Conservation (phyloP, 2,888 invertebrate species). For the Stenchaetothrips biformis region DNA sequence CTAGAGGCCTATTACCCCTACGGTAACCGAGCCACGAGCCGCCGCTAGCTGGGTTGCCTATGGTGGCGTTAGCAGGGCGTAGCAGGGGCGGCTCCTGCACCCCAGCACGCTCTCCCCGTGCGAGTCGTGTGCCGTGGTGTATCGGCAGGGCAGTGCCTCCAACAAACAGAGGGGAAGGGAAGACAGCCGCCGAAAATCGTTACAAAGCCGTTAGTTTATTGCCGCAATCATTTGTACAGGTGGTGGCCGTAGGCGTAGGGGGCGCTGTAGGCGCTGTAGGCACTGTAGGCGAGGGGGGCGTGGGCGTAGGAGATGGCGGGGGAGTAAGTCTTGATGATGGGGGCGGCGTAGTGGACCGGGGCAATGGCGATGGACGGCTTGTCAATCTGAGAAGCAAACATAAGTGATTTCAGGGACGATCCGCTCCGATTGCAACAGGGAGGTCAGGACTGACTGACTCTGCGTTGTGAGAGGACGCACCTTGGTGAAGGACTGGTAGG, state of each 20-base stretch:
- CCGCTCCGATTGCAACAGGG: neutral
- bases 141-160: too few relatives aligned
- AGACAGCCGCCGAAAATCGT: too few relatives aligned
- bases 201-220: neutral
- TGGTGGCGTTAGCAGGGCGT: too few relatives aligned
- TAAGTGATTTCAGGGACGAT: neutral
- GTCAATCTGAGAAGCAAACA: neutral
- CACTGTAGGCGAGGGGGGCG: neutral
- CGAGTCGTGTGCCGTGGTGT: too few relatives aligned
- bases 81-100: too few relatives aligned
- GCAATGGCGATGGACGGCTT: neutral
- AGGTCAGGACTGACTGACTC: neutral
- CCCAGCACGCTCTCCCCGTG: too few relatives aligned
- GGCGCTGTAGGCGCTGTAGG: neutral
- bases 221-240: neutral
- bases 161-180: too few relatives aligned
- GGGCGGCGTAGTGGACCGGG: slow-evolving; percentile 13
- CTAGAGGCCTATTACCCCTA: too few relatives aligned
- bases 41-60: too few relatives aligned
- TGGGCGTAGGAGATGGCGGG: neutral
- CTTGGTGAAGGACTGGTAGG: slow-evolving; percentile 24
- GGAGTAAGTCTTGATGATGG: neutral
- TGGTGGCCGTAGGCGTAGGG: slow-evolving; percentile 23
- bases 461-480: neutral
- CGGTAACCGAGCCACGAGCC: too few relatives aligned